Evolutionary conservation across 64 coral and sea anemone species (phyloP).

Genomic region (Trachythela sp.): DNA sequence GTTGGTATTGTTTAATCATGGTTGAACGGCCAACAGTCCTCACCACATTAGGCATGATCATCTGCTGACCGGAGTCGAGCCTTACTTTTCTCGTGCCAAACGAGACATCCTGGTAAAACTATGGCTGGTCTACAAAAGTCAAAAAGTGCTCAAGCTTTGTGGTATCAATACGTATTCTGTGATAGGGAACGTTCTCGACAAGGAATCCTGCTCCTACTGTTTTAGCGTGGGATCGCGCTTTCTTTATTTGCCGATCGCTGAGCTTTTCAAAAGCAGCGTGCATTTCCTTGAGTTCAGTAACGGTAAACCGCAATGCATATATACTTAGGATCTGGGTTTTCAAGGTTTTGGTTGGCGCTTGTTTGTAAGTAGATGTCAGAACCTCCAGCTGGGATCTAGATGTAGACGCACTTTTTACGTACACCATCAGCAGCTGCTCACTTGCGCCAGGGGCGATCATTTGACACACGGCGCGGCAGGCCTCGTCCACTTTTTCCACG

Average conservation of each 20-base stretch:
- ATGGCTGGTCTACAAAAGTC: conserved; percentile 31
- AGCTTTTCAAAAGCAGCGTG: conserved; percentile 29
- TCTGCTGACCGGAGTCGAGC: conserved; percentile 37
- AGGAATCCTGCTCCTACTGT: neutral
- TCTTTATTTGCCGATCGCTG: conserved; percentile 34
- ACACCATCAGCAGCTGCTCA: conserved; percentile 43
- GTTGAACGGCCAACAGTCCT: conserved; percentile 43
- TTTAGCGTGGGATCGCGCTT: conserved; percentile 22
- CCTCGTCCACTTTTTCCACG: conserved; percentile 30
- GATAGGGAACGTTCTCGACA: neutral
- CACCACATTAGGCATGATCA: conserved; percentile 25
- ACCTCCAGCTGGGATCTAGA: neutral
- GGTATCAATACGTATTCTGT: conserved; percentile 35
- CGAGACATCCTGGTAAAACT: conserved; percentile 39
- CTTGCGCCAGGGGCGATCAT: conserved; percentile 50
- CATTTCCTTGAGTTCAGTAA: no score
- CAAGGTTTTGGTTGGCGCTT: conserved; percentile 25
- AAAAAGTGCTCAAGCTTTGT: conserved; percentile 50
- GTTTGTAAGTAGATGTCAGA: conserved; percentile 26
- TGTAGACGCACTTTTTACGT: conserved; percentile 13
- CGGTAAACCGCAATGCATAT: conserved; percentile 17
- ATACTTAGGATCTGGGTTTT: conserved; percentile 44
- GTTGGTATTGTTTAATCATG: conserved; percentile 52
- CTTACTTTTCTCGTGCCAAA: conserved; percentile 49
- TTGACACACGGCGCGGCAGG: conserved; percentile 46